These are phyloP conservation scores for Umimayanthus chanpuru DNA, from an alignment of 92 coral and sea anemone species.

Conservation along the genomic window DNA sequence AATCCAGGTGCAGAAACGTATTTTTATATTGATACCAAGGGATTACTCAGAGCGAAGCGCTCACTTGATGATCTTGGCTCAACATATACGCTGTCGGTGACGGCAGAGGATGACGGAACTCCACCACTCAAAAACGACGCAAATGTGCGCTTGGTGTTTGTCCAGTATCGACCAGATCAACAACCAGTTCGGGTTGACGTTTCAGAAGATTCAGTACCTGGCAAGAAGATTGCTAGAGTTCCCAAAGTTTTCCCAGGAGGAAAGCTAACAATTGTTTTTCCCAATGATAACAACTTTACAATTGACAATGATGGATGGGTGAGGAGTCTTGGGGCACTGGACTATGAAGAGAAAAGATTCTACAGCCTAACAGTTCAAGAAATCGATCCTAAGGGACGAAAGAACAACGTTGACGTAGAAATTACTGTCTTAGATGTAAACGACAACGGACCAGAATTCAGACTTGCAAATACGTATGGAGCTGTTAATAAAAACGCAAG, in stretches of 20 bases:
- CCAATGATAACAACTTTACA: conserved; percentile 75
- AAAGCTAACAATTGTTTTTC: conserved; percentile 72
- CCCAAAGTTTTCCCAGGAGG: conserved; percentile 92
- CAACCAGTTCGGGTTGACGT: conserved; percentile 90
- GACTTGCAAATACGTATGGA: conserved; percentile 66
- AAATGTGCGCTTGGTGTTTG: conserved; percentile 73
- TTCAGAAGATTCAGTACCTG: conserved; percentile 71
- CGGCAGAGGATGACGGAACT: conserved; percentile 67
- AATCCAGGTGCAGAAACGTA: conserved; percentile 48
- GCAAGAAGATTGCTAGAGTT: conserved; percentile 69
- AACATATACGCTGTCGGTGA: conserved; percentile 57
- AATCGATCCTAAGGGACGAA: conserved; percentile 66
- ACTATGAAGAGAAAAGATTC: conserved; percentile 77
- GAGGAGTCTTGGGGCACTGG: conserved; percentile 60
- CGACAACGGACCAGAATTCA: conserved; percentile 84
- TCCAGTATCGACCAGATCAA: conserved; percentile 81
- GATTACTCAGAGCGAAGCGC: conserved; percentile 69
- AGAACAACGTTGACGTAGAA: conserved; percentile 73
- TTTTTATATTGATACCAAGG: conserved; percentile 65
- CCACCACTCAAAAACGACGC: conserved; percentile 61
- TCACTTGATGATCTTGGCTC: conserved; percentile 65
- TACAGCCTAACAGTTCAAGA: conserved; percentile 80
- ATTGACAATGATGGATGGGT: conserved; percentile 72
- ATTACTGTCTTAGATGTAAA: conserved; percentile 85
- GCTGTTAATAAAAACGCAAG: conserved; percentile 83